These are phyloP conservation scores for Bimastos eiseni DNA, from an alignment of 2,888 invertebrate genomes.

Conservation along the genomic window DNA sequence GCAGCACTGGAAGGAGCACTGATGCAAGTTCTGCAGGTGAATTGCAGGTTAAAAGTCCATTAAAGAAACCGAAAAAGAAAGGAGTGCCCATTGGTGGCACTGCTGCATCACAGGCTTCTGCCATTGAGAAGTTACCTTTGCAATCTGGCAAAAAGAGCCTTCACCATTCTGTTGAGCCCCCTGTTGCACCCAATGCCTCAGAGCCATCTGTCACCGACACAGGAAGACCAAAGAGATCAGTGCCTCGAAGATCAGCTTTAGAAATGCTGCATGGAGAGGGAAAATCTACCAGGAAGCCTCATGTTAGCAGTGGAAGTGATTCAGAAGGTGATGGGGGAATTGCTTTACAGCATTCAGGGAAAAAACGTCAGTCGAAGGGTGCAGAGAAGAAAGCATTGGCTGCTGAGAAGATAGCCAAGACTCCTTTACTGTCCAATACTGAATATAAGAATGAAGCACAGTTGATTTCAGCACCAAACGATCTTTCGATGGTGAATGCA, in stretches of 20 bases:
- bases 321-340: background rate
- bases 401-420: background rate
- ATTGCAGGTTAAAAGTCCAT: background rate
- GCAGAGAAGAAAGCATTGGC: background rate
- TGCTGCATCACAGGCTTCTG: background rate
- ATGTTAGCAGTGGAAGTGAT: conserved; percentile 8
- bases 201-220: background rate
- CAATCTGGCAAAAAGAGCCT: background rate
- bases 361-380: background rate
- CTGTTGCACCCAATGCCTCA: background rate
- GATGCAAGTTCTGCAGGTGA: background rate
- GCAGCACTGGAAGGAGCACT: background rate
- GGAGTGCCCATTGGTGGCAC: background rate
- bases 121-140: background rate
- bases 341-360: background rate
- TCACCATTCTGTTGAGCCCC: background rate
- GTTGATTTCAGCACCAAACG: background rate
- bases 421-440: background rate
- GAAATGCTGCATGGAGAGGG: conserved; percentile 22
- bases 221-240: conserved; percentile 2
- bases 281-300: background rate
- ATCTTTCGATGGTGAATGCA: background rate
- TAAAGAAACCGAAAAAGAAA: conserved; percentile 13
- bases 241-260: conserved; percentile 1
- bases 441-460: background rate